phyloP scores from a whole-genome alignment of 2,888 invertebrate genomes.

The Ophion slaviceki region DNA sequence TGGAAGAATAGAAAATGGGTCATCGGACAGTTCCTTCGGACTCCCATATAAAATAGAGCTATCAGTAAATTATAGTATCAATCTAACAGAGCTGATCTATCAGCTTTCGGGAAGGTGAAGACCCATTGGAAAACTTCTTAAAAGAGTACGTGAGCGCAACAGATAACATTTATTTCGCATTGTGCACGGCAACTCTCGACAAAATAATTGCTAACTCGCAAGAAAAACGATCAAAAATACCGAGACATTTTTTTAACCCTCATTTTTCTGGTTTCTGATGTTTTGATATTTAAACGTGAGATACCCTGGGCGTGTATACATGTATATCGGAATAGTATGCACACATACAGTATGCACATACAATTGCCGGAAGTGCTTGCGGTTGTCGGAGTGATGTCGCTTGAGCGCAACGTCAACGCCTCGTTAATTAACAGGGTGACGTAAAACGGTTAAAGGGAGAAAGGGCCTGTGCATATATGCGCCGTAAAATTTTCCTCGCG shows the following conservation, averaged over 20 bases:
- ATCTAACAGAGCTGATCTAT: too few species aligned
- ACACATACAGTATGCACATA: neutral
- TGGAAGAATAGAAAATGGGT: too few species aligned
- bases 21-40: too few species aligned
- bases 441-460: constrained; percentile 13
- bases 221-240: neutral
- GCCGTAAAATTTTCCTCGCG: constrained; percentile 46
- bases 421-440: constrained; percentile 65
- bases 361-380: constrained; percentile 5
- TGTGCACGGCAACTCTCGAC: too few species aligned
- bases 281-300: neutral
- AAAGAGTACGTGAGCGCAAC: too few species aligned
- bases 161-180: too few species aligned
- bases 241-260: neutral
- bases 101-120: too few species aligned
- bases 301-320: neutral
- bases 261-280: neutral
- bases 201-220: neutral
- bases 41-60: too few species aligned
- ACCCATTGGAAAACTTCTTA: too few species aligned
- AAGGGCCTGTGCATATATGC: constrained; percentile 50
- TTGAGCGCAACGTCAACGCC: constrained; percentile 59
- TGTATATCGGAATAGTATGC: neutral
- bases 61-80: too few species aligned
- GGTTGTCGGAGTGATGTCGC: constrained; percentile 52